These are phyloP conservation scores for Drosophila meridiana DNA, from an alignment of 2,888 invertebrate genomes.

Conservation along the genomic window DNA sequence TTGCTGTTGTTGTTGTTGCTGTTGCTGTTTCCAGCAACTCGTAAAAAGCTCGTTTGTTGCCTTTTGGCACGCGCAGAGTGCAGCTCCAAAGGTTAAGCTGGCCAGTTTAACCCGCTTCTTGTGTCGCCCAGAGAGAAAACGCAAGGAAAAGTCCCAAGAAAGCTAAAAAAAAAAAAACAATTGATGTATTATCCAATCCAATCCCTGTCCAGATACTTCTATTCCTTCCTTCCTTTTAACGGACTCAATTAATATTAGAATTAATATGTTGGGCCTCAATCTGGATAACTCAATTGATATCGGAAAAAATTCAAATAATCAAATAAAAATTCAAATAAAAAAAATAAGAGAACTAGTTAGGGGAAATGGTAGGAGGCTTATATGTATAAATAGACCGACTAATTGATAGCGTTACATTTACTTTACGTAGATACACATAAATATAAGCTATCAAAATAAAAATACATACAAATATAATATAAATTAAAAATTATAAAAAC, in stretches of 20 bases:
- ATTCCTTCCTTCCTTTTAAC: not conserved
- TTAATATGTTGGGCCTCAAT: no score
- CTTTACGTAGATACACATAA: no score
- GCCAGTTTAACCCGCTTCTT: constrained; percentile 64
- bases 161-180: constrained; percentile 42
- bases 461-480: no score
- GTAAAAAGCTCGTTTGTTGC: constrained; percentile 80
- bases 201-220: not conserved
- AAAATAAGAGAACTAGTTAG: no score
- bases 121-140: constrained; percentile 21
- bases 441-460: no score
- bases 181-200: constrained; percentile 55
- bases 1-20: constrained; percentile 43
- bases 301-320: not conserved
- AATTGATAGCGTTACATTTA: no score
- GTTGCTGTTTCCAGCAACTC: constrained; percentile 61
- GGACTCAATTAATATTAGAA: not conserved
- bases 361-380: no score
- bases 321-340: no score
- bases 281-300: not conserved
- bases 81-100: constrained; percentile 70
- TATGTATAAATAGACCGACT: no score
- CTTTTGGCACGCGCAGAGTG: constrained; percentile 79
- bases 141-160: constrained; percentile 21
- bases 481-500: no score